Evolutionary conservation across 64 coral and sea anemone species (phyloP).

Genomic region (Montipora efflorescens): DNA sequence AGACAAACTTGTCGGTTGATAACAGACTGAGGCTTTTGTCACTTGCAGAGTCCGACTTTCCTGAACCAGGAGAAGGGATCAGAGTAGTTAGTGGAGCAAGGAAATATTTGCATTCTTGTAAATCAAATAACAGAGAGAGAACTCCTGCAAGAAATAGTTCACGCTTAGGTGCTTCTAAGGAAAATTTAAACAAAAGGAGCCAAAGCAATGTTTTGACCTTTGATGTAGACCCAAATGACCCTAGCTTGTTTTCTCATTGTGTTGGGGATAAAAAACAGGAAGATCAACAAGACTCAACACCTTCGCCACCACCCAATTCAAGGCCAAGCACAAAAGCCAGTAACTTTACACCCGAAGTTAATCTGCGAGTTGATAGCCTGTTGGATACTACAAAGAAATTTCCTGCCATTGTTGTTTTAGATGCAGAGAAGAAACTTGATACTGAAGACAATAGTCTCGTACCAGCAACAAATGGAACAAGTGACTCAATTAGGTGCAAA

Average conservation of each 20-base stretch:
- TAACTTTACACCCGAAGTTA: not conserved
- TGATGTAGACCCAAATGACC: slow-evolving; percentile 95
- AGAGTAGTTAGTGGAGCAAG: slow-evolving; percentile 30
- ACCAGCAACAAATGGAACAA: not conserved
- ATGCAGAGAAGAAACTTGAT: not conserved
- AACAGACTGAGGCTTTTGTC: slow-evolving; percentile 85
- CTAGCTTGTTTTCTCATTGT: slow-evolving; percentile 88
- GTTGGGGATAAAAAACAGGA: slow-evolving; percentile 9
- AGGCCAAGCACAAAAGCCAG: slow-evolving; percentile 72
- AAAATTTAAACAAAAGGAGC: slow-evolving; percentile 44
- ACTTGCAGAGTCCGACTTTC: slow-evolving; percentile 66
- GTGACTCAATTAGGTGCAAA: not conserved
- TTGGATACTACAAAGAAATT: not conserved
- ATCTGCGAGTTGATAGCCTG: not conserved
- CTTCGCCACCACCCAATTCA: slow-evolving; percentile 85
- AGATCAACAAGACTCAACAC: slow-evolving; percentile 59
- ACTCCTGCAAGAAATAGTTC: not conserved
- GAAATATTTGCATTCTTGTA: slow-evolving; percentile 69
- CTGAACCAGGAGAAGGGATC: not conserved
- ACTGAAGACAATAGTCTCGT: not conserved
- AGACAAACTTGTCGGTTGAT: slow-evolving; percentile 68
- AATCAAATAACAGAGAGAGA: slow-evolving; percentile 57
- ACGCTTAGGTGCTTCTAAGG: not conserved
- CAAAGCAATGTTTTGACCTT: slow-evolving; percentile 65
- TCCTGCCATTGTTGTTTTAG: no score